Evolutionary conservation across 2,888 invertebrate genomes (phyloP).

Genomic region (Endotricha flammealis): DNA sequence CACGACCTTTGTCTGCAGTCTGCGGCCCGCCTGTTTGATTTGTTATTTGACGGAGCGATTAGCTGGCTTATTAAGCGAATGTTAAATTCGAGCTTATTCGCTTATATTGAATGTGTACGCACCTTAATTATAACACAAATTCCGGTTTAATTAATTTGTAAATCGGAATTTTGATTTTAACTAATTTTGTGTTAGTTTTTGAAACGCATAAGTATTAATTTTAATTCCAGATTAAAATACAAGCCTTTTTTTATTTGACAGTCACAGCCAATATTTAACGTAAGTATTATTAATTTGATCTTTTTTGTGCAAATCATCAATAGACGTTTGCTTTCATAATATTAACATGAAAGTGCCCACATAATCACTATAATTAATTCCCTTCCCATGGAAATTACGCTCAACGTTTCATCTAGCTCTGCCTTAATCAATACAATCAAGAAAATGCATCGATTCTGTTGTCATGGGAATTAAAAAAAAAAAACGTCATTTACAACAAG

Average conservation of each 20-base stretch:
- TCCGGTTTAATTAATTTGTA: background rate
- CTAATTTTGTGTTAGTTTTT: too few relatives aligned
- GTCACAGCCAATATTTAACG: too few relatives aligned
- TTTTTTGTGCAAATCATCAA: too few relatives aligned
- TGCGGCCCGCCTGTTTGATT: conserved; percentile 7
- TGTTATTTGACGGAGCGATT: conserved; percentile 3
- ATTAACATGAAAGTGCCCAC: too few relatives aligned
- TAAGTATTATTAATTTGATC: too few relatives aligned
- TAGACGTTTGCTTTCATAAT: too few relatives aligned
- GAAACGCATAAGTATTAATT: background rate
- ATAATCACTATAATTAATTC: too few relatives aligned
- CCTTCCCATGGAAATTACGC: too few relatives aligned
- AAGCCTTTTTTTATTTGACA: background rate
- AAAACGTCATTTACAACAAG: too few relatives aligned
- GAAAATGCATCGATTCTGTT: too few relatives aligned
- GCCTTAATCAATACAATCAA: too few relatives aligned
- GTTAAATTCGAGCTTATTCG: conserved; percentile 3
- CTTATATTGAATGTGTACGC: background rate
- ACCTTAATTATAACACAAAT: conserved; percentile 3
- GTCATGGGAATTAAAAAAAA: background rate
- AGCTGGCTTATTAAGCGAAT: conserved; percentile 1
- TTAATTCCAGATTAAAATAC: background rate
- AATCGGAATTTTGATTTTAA: background rate
- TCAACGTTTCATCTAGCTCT: too few relatives aligned
- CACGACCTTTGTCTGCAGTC: conserved; percentile 2